These are phyloP conservation scores for Hippocampus mohnikei DNA, from an alignment of 2,113 vertebrate genomes.

Conservation along the genomic window DNA sequence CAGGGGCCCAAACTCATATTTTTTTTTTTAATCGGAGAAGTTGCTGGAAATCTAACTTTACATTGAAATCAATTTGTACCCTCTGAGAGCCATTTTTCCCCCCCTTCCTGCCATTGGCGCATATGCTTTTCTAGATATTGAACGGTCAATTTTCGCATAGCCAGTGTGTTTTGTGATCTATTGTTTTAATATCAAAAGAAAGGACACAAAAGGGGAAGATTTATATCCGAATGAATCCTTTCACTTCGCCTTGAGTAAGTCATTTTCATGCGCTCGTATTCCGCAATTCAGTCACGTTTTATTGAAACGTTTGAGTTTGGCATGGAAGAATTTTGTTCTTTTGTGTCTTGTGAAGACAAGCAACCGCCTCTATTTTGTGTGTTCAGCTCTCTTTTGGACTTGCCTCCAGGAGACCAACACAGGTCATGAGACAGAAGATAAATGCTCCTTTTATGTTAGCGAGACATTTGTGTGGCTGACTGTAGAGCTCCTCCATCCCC, in stretches of 20 bases:
- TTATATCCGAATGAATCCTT: not conserved
- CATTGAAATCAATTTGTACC: not conserved
- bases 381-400: conserved; percentile 72
- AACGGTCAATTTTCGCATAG: not conserved
- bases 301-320: not conserved
- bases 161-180: not conserved
- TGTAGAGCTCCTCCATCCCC: conserved; percentile 2
- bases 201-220: not conserved
- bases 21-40: not conserved
- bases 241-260: not conserved
- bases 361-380: conserved; percentile 37
- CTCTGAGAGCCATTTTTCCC: not conserved
- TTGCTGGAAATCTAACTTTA: not conserved
- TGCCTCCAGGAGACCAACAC: conserved; percentile 66
- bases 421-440: conserved; percentile 51
- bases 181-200: conserved; percentile 1
- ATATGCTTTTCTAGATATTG: not conserved
- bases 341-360: not conserved
- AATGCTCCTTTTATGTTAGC: not conserved
- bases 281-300: not conserved
- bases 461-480: not conserved
- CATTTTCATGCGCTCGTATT: not conserved
- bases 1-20: not conserved
- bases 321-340: not conserved
- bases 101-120: not conserved